Evolutionary conservation across 2,113 vertebrate genomes (phyloP).

Genomic region (Sylvicapra grimmia): DNA sequence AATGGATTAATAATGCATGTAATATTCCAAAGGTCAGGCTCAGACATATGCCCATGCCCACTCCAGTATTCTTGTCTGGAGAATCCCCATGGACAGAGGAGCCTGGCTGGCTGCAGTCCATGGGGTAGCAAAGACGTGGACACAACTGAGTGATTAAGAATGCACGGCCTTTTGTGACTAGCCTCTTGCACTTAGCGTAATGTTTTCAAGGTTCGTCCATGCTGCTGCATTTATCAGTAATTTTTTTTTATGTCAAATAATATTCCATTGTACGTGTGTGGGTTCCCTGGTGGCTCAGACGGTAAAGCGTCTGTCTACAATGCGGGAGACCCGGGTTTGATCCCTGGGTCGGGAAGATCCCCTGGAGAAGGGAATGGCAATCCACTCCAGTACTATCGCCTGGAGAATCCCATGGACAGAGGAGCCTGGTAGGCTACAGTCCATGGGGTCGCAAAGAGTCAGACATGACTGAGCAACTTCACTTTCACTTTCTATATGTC

Average conservation of each 20-base stretch:
- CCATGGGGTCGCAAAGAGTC: too few species aligned
- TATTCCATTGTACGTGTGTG: neutral
- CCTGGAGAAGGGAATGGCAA: too few species aligned
- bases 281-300: too few species aligned
- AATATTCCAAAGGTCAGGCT: constrained; percentile 58
- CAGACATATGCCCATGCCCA: constrained; percentile 38
- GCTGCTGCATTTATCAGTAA: neutral
- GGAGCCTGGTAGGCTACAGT: too few species aligned
- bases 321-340: too few species aligned
- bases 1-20: constrained; percentile 49
- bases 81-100: neutral
- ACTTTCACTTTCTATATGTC: neutral
- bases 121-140: neutral
- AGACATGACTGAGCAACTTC: too few species aligned
- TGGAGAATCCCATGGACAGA: too few species aligned
- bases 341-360: too few species aligned
- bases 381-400: too few species aligned
- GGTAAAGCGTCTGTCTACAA: too few species aligned
- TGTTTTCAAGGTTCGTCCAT: neutral
- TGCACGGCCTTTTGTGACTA: neutral
- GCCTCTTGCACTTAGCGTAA: neutral
- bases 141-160: neutral
- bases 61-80: neutral
- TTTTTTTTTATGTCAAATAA: neutral
- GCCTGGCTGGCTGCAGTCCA: neutral